These are phyloP conservation scores for Sinella curviseta DNA, from an alignment of 1,140 invertebrate species.

Conservation along the genomic window DNA sequence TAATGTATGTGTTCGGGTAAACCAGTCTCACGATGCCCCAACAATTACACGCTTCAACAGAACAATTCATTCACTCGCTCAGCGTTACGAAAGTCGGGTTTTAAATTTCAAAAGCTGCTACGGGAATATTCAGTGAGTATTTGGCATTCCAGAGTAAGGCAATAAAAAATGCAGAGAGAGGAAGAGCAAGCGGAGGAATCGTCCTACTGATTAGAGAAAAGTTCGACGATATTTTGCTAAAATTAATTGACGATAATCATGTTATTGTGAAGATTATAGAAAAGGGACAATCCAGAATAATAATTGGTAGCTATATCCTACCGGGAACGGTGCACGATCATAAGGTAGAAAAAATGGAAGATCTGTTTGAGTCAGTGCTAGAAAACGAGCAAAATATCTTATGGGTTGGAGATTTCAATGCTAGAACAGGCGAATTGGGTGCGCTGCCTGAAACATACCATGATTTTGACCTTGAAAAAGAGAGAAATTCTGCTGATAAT, in stretches of 20 bases:
- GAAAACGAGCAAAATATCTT: neutral
- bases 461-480: neutral
- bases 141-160: neutral
- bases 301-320: neutral
- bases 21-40: too few relatives aligned
- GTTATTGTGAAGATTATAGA: neutral
- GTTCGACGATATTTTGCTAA: neutral
- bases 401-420: neutral
- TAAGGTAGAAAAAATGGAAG: neutral
- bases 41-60: too few relatives aligned
- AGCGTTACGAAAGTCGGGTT: too few relatives aligned
- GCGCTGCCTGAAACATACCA: neutral
- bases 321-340: neutral
- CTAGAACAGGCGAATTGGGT: neutral
- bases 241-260: too few relatives aligned
- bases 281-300: neutral
- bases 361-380: neutral
- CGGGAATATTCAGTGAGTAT: neutral
- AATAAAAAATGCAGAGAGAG: neutral
- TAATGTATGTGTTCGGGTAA: too few relatives aligned
- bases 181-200: neutral
- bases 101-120: too few relatives aligned
- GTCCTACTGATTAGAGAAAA: neutral
- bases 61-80: too few relatives aligned
- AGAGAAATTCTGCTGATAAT: neutral